phyloP scores from a whole-genome alignment of 2,888 invertebrate species.

The Chrysolina oricalcia region DNA sequence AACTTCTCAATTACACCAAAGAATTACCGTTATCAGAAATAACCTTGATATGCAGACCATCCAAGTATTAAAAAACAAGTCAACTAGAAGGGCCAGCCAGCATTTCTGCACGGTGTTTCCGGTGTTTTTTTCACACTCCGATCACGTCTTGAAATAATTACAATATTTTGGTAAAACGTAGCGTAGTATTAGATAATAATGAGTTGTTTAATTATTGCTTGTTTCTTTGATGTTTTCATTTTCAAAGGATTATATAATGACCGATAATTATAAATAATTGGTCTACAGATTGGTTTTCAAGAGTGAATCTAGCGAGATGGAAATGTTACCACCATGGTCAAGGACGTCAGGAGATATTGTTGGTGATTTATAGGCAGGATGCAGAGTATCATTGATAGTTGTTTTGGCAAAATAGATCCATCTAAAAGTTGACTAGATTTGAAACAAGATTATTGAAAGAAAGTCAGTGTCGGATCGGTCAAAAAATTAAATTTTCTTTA shows the following conservation, averaged over 20 bases:
- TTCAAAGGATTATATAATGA: conserved; percentile 16
- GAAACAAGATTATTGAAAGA: no score
- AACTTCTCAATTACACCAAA: no score
- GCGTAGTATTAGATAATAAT: conserved; percentile 19
- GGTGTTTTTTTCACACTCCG: conserved; percentile 4
- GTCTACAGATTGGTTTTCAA: conserved; percentile 15
- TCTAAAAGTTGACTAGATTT: background rate
- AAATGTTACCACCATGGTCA: conserved; percentile 4
- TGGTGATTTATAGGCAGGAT: background rate
- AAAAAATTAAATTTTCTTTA: no score
- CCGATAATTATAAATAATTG: conserved; percentile 15
- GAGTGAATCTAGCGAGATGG: background rate
- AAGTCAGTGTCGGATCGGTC: background rate
- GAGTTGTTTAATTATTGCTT: conserved; percentile 19
- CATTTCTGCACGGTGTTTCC: background rate
- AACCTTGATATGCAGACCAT: background rate
- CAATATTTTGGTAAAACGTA: conserved; percentile 26
- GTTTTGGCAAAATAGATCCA: background rate
- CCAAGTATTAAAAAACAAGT: background rate
- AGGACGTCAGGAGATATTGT: conserved; percentile 4
- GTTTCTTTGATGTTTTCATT: conserved; percentile 20
- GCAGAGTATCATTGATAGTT: background rate
- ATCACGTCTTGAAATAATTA: background rate
- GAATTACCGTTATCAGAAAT: background rate
- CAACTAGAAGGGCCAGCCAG: background rate